Evolutionary conservation across 2,888 invertebrate species (phyloP).

Genomic region (Oscheius sp.): DNA sequence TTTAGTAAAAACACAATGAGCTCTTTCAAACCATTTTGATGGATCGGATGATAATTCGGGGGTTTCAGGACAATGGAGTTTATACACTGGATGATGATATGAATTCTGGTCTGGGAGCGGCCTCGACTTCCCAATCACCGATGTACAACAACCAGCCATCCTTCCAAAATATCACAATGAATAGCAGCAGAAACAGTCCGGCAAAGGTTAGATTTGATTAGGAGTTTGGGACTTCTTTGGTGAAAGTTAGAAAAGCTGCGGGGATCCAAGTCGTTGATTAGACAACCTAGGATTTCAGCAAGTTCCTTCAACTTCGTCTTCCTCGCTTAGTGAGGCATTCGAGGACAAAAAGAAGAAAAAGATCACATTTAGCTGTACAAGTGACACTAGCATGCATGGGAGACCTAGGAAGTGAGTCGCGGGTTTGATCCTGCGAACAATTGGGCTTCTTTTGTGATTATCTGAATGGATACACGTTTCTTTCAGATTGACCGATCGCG

Average conservation of each 20-base stretch:
- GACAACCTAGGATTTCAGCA: neutral
- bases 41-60: too few species aligned
- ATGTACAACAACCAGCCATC: neutral
- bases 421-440: too few species aligned
- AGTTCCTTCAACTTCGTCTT: neutral
- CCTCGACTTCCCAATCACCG: constrained; percentile 12
- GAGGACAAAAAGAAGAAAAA: constrained; percentile 37
- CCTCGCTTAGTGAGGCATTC: neutral
- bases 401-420: constrained; percentile 64
- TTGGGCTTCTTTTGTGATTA: neutral
- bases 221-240: constrained; percentile 5
- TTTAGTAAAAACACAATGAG: too few species aligned
- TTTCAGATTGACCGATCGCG: constrained; percentile 51
- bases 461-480: neutral
- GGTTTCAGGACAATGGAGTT: constrained; percentile 10
- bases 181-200: constrained; percentile 7
- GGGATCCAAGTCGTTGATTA: neutral
- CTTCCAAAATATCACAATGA: neutral
- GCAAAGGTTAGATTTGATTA: constrained; percentile 1
- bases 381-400: constrained; percentile 64
- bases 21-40: neutral
- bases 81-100: constrained; percentile 9
- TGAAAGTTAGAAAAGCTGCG: neutral
- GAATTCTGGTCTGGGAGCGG: constrained; percentile 14
- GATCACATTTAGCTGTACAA: constrained; percentile 50